Percentiles rank a stretch among this genome's conserved stretches.
Conservation (phyloP, 2,888 invertebrate species). For the Phania funesta region DNA sequence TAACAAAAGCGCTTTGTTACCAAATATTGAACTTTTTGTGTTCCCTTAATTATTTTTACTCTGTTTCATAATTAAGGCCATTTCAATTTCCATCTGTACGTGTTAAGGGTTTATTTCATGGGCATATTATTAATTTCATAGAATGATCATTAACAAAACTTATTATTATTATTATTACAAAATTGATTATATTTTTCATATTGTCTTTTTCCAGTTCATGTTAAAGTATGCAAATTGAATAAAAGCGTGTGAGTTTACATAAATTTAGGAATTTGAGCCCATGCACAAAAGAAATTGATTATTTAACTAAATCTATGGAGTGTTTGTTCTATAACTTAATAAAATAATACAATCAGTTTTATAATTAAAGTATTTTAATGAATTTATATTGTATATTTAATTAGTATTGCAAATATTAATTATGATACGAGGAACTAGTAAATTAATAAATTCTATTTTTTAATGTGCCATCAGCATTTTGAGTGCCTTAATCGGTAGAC, state of each 20-base stretch:
- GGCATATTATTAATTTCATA: conserved; percentile 24
- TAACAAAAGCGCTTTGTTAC: not conserved
- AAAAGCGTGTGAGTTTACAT: no score
- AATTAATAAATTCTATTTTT: no score
- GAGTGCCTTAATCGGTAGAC: no score
- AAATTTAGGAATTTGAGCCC: no score
- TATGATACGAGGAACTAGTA: not conserved
- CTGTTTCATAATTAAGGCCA: conserved; percentile 9
- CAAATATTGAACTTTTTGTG: not conserved
- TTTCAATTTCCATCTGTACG: not conserved
- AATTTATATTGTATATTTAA: conserved; percentile 22
- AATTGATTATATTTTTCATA: conserved; percentile 5
- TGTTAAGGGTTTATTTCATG: conserved; percentile 19
- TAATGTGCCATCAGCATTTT: no score
- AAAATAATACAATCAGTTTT: not conserved
- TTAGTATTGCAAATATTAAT: not conserved
- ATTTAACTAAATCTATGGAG: conserved; percentile 2
- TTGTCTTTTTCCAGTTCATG: not conserved
- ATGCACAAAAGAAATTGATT: not conserved
- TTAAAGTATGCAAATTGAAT: not conserved
- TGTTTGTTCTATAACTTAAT: conserved; percentile 21
- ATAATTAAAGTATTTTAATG: conserved; percentile 1
- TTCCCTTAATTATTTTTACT: not conserved
- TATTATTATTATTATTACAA: conserved; percentile 1
- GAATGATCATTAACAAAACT: conserved; percentile 16